phyloP scores from a whole-genome alignment of 2,888 invertebrate genomes.

The Archips crataeganus region DNA sequence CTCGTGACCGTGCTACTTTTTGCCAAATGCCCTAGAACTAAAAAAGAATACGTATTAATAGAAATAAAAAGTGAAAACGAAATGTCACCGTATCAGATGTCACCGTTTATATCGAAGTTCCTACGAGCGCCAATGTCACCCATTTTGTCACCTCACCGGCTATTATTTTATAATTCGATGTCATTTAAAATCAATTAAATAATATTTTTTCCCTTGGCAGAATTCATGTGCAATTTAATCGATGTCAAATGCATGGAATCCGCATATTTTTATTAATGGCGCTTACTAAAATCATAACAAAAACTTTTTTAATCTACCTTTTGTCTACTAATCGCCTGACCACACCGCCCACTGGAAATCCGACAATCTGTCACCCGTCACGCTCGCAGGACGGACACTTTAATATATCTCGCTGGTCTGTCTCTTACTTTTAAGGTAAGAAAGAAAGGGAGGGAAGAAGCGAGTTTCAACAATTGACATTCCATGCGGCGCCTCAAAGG shows the following conservation, averaged over 20 bases:
- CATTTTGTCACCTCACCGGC: too few relatives aligned
- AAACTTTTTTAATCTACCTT: constrained; percentile 6
- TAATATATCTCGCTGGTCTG: neutral
- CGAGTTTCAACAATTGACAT: constrained; percentile 22
- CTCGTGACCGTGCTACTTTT: too few relatives aligned
- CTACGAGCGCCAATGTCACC: too few relatives aligned
- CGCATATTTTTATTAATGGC: constrained; percentile 1
- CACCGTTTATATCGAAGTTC: too few relatives aligned
- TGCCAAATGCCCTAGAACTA: too few relatives aligned
- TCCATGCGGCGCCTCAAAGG: constrained; percentile 39
- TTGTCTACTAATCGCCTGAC: constrained; percentile 31
- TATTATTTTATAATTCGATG: too few relatives aligned
- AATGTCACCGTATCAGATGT: too few relatives aligned
- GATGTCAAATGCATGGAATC: neutral
- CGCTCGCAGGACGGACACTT: constrained; percentile 1
- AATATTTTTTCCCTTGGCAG: too few relatives aligned
- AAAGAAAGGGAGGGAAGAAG: neutral
- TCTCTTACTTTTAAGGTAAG: neutral
- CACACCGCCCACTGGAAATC: constrained; percentile 40
- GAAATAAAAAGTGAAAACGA: too few relatives aligned
- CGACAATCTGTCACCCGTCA: constrained; percentile 36
- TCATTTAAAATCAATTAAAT: too few relatives aligned
- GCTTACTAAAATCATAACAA: neutral
- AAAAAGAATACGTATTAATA: too few relatives aligned
- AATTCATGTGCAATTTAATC: neutral